phyloP scores from a whole-genome alignment of 2,888 invertebrate genomes.

The Charanyca ferruginea region DNA sequence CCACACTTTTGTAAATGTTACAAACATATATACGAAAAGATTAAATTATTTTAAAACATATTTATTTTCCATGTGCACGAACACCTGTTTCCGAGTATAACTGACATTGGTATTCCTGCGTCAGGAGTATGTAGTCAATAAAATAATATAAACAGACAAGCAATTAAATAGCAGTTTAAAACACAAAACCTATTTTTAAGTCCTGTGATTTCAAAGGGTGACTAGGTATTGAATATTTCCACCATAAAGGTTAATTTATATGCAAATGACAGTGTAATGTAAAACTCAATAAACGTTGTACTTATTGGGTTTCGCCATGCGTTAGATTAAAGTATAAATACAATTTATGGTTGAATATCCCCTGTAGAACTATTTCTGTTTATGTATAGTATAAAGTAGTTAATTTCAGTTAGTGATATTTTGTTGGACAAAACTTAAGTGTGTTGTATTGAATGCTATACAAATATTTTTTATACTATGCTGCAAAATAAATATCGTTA shows the following conservation, averaged over 20 bases:
- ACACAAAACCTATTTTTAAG: neutral
- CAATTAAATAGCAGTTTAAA: neutral
- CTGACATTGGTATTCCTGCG: too few species aligned
- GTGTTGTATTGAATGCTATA: too few species aligned
- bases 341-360: neutral
- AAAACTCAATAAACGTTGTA: conserved; percentile 20
- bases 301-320: conserved; percentile 1
- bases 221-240: neutral
- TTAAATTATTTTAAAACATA: too few species aligned
- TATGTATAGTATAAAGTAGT: neutral
- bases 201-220: neutral
- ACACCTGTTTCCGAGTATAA: too few species aligned
- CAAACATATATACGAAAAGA: too few species aligned
- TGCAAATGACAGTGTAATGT: conserved; percentile 35
- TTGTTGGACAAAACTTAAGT: too few species aligned
- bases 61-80: too few species aligned
- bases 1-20: neutral
- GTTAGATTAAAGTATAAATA: conserved; percentile 16
- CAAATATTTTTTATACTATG: too few species aligned
- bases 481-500: too few species aligned
- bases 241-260: conserved; percentile 8
- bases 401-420: too few species aligned
- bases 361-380: neutral
- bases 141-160: neutral
- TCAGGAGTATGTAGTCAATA: neutral